Base-by-base conservation (phyloP, 2,113 vertebrate species). In the Triplophysa dalaica region DNA sequence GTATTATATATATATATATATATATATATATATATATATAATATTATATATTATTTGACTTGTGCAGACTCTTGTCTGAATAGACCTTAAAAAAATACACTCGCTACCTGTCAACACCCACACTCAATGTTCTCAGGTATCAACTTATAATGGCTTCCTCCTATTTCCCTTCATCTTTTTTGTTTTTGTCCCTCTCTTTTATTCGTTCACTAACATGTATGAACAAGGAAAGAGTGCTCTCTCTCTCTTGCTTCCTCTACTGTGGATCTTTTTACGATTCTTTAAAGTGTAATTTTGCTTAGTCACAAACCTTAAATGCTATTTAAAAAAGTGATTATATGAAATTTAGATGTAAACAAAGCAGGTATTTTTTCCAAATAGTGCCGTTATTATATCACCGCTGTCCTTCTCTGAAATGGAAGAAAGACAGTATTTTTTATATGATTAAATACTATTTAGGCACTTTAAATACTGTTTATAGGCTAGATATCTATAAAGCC, bases 141-240 rank as follows among this genome's bases (percentile, higher is more conserved):
- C 73, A 29, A 48, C 38, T 52, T 52, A 77, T 79, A 62, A 64
- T 60, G 56, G 48, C 67, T 83, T 67, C 62, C 69, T 26, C 50
- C 56, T 24, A 41, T 24, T 24, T 78, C 21, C 65, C 21, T 80
- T 10, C 12, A 29, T 29, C 38, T 65, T 43, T 50, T 69, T 48
- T 70, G 54, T 13, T 52, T 10, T 33, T 61, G 22, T 45, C 41
- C 19, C 24, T 63, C 41, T 43, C 38, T 62, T 48, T 48, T 45
- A 52, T 62, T 80, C 82, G 75, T 85, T 85, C 89, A 86, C 87
- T 87, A 86, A 86, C 89, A 82, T 92, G 90, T 89, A 88, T 86
- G 85, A 87, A 91, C 89, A 91, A 83, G 81, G 77, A 81, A 43
- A 78, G 82, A 86, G 89, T 85, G 84, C 86, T 86, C 83, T 68